A percentile compares a stretch with the other conserved stretches of the same genome.
Conservation (phyloP, 2,797 vertebrate genomes). For the Mormyrops attenuatus region DNA sequence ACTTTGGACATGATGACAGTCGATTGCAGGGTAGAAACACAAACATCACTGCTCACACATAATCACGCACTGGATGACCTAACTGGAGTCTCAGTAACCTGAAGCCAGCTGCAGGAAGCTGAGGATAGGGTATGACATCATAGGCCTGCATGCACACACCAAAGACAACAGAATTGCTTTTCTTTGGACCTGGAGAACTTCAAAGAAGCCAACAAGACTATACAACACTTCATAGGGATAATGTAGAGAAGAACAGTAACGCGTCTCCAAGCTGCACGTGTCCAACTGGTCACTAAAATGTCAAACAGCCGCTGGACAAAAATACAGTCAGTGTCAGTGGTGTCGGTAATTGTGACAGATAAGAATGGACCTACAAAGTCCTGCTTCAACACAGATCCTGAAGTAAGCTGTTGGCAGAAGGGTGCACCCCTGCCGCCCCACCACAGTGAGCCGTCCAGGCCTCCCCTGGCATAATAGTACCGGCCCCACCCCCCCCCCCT, state of each 20-base stretch:
- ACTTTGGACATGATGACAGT: background rate
- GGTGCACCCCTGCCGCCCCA: background rate
- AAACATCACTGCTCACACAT: background rate
- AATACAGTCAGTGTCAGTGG: background rate
- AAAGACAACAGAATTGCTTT: background rate
- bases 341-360: background rate
- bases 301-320: background rate
- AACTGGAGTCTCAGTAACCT: background rate
- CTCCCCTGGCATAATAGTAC: conserved; percentile 4
- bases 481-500: background rate
- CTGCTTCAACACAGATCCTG: background rate
- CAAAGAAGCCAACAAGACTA: background rate
- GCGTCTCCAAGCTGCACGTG: background rate
- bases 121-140: background rate
- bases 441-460: background rate
- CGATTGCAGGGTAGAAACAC: background rate
- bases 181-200: background rate
- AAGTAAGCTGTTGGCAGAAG: background rate
- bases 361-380: background rate
- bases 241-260: background rate
- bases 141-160: background rate
- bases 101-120: background rate
- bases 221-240: background rate
- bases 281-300: background rate
- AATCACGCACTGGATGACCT: background rate